phyloP scores from a whole-genome alignment of 35 echinoderm and acorn worm species.

The Hemicentrotus pulcherrimus region DNA sequence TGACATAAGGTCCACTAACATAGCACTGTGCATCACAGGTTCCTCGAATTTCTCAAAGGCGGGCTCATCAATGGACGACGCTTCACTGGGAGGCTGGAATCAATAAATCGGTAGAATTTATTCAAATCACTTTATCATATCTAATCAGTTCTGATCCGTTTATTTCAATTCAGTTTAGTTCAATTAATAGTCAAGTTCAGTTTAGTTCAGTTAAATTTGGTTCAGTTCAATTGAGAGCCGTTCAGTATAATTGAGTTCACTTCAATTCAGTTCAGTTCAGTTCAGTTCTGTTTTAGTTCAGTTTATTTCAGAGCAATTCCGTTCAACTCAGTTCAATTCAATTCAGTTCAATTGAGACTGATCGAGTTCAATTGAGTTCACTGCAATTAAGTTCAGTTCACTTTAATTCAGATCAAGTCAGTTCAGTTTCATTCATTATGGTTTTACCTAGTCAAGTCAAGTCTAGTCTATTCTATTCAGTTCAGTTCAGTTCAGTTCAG shows the following conservation, averaged over 20 bases:
- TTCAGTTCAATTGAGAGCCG: too few relatives aligned
- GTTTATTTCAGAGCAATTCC: too few relatives aligned
- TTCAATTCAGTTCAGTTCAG: background rate
- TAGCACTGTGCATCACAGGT: conserved; percentile 23
- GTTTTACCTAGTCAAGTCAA: too few relatives aligned
- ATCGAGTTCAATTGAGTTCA: too few relatives aligned
- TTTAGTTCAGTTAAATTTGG: background rate
- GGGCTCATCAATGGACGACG: conserved; percentile 36
- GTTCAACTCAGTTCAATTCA: background rate
- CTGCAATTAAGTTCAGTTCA: too few relatives aligned
- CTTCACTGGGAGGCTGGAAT: conserved; percentile 47
- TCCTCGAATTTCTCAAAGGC: conserved; percentile 42
- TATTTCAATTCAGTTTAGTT: background rate
- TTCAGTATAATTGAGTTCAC: background rate
- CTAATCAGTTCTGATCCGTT: background rate
- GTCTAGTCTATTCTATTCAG: too few relatives aligned
- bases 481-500: background rate
- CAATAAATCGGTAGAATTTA: background rate
- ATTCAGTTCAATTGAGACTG: background rate
- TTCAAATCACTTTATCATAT: background rate
- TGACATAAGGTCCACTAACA: conserved; percentile 55
- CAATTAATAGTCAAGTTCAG: too few relatives aligned
- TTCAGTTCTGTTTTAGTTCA: too few relatives aligned
- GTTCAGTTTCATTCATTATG: too few relatives aligned
- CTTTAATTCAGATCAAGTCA: too few relatives aligned